Conservation (phyloP, 2,888 invertebrate species). For the Hipparchia semele region DNA sequence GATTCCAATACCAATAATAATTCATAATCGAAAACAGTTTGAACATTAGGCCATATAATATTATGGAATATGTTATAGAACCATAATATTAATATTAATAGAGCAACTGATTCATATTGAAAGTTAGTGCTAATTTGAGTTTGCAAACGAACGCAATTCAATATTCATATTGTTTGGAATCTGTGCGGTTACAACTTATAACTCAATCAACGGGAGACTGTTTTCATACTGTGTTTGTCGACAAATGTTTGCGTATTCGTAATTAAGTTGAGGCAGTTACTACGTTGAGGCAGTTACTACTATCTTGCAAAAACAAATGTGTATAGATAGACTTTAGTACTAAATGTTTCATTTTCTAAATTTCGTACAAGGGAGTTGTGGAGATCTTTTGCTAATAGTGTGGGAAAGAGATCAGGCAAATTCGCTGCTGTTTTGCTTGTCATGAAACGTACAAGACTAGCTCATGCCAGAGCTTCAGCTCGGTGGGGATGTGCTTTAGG, state of each 20-base stretch:
- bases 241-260: slow-evolving; percentile 4
- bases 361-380: too few species aligned
- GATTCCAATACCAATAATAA: too few species aligned
- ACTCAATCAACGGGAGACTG: not conserved
- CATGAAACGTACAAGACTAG: too few species aligned
- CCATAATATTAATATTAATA: not conserved
- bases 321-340: not conserved
- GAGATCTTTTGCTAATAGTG: too few species aligned
- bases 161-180: slow-evolving; percentile 4
- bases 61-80: not conserved
- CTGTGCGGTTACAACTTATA: slow-evolving; percentile 1
- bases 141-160: not conserved
- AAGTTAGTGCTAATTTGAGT: not conserved
- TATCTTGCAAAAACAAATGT: not conserved
- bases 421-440: too few species aligned
- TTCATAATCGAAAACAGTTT: too few species aligned
- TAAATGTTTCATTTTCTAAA: not conserved
- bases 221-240: not conserved
- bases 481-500: too few species aligned
- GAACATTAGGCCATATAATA: too few species aligned
- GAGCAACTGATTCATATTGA: not conserved
- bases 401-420: too few species aligned
- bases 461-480: too few species aligned
- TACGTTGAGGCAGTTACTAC: not conserved
- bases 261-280: not conserved